Base-by-base conservation (phyloP, 1,140 invertebrate genomes). In the Calliphora vicina region DNA sequence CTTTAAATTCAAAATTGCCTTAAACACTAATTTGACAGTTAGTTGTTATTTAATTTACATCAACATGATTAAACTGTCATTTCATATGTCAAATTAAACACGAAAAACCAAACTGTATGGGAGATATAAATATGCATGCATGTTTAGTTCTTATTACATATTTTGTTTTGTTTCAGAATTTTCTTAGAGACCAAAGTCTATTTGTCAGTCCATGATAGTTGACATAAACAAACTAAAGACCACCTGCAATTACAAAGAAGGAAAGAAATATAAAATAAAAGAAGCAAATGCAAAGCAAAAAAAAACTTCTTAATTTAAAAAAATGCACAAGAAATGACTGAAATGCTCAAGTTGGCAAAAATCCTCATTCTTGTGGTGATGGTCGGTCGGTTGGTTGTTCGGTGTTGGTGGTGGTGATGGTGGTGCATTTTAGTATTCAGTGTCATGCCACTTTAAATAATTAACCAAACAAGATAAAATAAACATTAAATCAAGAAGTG, bases 391-490 rank as follows among this genome's bases (percentile, higher is more conserved):
- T 57, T 35, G 35, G 35, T 35, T 35, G 35, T 1, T 6, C 10
- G 35, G 35, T 10, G 35, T 10, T 35, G 35, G 35, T 35, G 35
- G 35, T 35, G 35, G 35, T 35, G 15, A 1, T 17, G 4, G 50
- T 57, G 50, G 15, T 25, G 20, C 61, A 67, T 67, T 67, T 67
- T 25, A 25, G 61, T 67, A 67, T 57, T 57, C 50, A 57, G 50
- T 67, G 74, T 78, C 61, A 78, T 78, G 74, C 74, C 74, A 78
- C 74, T 78, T 78, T 78, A 78, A 78, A 78, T 78, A 78, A 78
- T 78, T 78, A 78, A 78, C 74, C 74, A 78, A 43, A 43, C 74
- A 78, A 43, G 74, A 78, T 45, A 76, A 29, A 42, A 76, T 12
- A 76, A 35, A 35, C 13, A 76, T 6, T 10, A n/a, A 76, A 76